Evolutionary conservation across 2,113 vertebrate genomes (phyloP).

Genomic region (Corythoichthys haematopterus): DNA sequence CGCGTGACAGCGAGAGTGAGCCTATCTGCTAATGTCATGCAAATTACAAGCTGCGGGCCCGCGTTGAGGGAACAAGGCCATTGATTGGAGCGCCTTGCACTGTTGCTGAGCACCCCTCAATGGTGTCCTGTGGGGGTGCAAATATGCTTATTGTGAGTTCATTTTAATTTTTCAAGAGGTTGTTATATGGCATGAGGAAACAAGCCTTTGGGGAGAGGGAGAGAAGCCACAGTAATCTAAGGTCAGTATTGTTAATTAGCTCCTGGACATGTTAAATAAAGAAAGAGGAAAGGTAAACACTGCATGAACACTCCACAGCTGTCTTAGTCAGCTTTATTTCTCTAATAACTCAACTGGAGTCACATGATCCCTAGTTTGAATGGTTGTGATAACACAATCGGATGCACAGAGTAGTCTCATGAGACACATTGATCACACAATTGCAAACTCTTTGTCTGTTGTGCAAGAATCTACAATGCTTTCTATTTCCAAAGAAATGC

Average conservation of each 20-base stretch:
- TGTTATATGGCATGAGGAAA: slow-evolving; percentile 8
- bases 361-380: not conserved
- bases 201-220: slow-evolving; percentile 9
- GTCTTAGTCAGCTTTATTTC: not conserved
- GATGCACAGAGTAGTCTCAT: not conserved
- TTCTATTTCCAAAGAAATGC: not conserved
- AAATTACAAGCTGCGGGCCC: slow-evolving; percentile 56
- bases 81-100: slow-evolving; percentile 66
- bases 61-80: slow-evolving; percentile 58
- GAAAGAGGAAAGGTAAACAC: not conserved
- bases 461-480: not conserved
- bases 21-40: slow-evolving; percentile 58
- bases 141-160: slow-evolving; percentile 69
- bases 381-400: not conserved
- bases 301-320: not conserved
- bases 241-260: not conserved
- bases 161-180: slow-evolving; percentile 46
- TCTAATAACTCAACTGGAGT: not conserved
- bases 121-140: slow-evolving; percentile 57
- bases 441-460: not conserved
- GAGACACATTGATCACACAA: not conserved
- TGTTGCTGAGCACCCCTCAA: slow-evolving; percentile 39
- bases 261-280: not conserved
- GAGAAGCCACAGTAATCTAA: slow-evolving; percentile 13
- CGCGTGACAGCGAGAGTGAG: slow-evolving; percentile 9